Evolutionary conservation across 2,797 vertebrate species (phyloP), one percentile per base, ranked within the genome.

Genomic region (Hafferia zeledoni): DNA sequence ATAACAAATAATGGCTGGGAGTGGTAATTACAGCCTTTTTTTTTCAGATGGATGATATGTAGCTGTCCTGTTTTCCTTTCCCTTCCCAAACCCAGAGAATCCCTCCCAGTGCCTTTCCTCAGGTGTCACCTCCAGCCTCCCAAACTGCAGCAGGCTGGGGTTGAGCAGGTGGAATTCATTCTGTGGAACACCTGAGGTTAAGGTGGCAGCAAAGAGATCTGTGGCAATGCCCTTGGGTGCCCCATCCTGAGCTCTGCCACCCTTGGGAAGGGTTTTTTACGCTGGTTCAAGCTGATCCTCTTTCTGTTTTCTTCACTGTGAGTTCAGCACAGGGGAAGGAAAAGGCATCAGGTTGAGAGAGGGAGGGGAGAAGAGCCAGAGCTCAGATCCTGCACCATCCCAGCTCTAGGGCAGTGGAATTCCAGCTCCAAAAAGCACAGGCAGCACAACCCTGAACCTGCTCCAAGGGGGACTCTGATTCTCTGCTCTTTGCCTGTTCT

Each of bases 1-100:
- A 95, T 76, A 79, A 83, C 70, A 91, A 95, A 96, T 95, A 85
- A 93, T 95, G 94, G 47, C 72, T 87, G 88, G 88, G 96, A 94
- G 93, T 83, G 92, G 95, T 93, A 94, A 94, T 95, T 95, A 89
- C 83, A 91, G 83, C 20, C 74, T 79, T 86, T 65, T 67, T n/a
- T 55, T 81, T 79, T 85, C 75, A 90, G 80, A 76, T 41, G 78
- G 92, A 64, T 78, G 87, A 78, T 83, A 83, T 0, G 83, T 41
- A 55, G 65, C 89, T 81, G 39, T 28, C 65, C 72, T 92, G 65
- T 92, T 95, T 92, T 76, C 81, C 87, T 83, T 81, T 86, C 90
- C 92, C 37, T 33, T 77, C 77, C 49, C 87, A 87, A 71, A 96
- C 75, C 0, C 86, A 83, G 83, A 88, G 59, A 49, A 82, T 4